Percentiles rank a stretch among this genome's conserved stretches.
phyloP scores from a whole-genome alignment of 2,797 vertebrate species.

The Tragelaphus oryx region DNA sequence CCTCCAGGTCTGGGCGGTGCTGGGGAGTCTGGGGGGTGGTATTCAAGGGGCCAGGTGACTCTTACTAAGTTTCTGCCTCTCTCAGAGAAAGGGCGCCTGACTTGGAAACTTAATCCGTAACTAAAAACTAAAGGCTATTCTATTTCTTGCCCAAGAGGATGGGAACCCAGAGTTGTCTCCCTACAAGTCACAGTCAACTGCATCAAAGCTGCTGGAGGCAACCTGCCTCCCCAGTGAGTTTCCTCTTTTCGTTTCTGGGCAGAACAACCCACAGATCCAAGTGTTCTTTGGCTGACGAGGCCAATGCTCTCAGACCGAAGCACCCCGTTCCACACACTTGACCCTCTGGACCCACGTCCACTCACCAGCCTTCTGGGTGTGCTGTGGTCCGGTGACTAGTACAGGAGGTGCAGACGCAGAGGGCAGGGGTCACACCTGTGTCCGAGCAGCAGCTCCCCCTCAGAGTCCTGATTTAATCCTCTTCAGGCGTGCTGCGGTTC shows the following conservation, averaged over 20 bases:
- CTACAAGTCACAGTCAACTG: rapidly evolving
- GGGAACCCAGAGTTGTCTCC: background rate
- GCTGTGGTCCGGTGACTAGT: rapidly evolving
- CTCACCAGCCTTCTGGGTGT: rapidly evolving
- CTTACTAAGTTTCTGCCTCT: background rate
- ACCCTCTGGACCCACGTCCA: background rate
- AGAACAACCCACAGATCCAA: background rate
- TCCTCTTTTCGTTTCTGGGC: background rate
- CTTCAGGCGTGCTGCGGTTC: too few species aligned
- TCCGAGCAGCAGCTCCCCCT: background rate
- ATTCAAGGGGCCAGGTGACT: rapidly evolving
- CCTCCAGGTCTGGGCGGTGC: rapidly evolving
- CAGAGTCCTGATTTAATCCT: background rate
- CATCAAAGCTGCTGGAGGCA: rapidly evolving
- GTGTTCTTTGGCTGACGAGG: background rate
- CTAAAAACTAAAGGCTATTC: too few species aligned
- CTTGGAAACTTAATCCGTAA: background rate
- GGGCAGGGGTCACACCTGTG: background rate
- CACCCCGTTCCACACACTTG: rapidly evolving
- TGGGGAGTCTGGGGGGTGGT: rapidly evolving
- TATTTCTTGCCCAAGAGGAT: background rate
- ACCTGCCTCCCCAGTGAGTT: too few species aligned
- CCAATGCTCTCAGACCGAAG: rapidly evolving
- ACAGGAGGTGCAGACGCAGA: rapidly evolving
- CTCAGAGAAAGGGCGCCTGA: background rate